A percentile compares a stretch with the other conserved stretches of the same genome.
These are phyloP conservation scores for Equus quagga DNA, from an alignment of 2,113 vertebrate genomes.

Conservation along the genomic window DNA sequence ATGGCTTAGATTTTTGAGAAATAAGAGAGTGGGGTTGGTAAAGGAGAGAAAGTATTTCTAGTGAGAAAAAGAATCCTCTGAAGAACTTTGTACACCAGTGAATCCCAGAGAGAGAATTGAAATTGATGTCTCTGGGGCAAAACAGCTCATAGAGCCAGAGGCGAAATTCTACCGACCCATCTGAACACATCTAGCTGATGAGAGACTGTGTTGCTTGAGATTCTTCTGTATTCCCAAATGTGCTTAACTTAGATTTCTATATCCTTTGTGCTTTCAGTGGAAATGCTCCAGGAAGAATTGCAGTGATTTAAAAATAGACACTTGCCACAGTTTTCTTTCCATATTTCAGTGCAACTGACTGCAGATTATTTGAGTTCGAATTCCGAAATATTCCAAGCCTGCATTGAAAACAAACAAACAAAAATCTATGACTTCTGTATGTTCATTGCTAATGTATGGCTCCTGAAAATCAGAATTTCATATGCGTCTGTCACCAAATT, in stretches of 20 bases:
- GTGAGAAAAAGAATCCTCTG: slow-evolving; percentile 62
- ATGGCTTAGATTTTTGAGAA: neutral
- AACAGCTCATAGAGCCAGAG: slow-evolving; percentile 59
- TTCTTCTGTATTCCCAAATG: slow-evolving; percentile 71
- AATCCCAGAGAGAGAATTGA: slow-evolving; percentile 72
- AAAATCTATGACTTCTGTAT: slow-evolving; percentile 4
- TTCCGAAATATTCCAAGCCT: slow-evolving; percentile 50
- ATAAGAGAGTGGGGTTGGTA: neutral
- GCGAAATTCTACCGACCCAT: slow-evolving; percentile 67
- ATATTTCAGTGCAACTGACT: slow-evolving; percentile 57
- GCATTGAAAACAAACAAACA: slow-evolving; percentile 41
- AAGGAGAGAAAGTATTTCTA: slow-evolving; percentile 59
- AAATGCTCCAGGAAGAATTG: slow-evolving; percentile 66
- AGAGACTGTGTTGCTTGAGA: slow-evolving; percentile 67
- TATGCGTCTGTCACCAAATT: neutral
- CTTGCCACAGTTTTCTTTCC: slow-evolving; percentile 49
- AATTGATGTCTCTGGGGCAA: slow-evolving; percentile 67
- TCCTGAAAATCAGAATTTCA: neutral
- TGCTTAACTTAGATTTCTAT: slow-evolving; percentile 75
- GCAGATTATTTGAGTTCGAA: slow-evolving; percentile 49
- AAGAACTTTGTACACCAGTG: slow-evolving; percentile 20
- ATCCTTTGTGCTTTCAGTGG: slow-evolving; percentile 60
- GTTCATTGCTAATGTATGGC: neutral
- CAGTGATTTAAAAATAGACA: slow-evolving; percentile 74
- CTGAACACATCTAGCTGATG: slow-evolving; percentile 67